Evolutionary conservation across 2,797 vertebrate species (phyloP).

Genomic region (Decapterus maruadsi): DNA sequence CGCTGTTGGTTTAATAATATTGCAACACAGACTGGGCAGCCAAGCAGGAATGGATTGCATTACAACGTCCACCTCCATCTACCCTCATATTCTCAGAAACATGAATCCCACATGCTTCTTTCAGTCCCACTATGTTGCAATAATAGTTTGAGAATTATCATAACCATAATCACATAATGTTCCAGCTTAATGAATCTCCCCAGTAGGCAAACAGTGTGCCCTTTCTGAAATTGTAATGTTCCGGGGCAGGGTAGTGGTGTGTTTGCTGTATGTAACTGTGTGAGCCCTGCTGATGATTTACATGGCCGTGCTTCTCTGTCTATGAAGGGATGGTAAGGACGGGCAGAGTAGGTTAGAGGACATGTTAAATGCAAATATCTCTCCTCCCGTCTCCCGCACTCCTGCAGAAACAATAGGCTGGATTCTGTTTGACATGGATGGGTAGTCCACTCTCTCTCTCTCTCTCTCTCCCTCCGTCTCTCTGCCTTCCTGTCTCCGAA

Average conservation of each 20-base stretch:
- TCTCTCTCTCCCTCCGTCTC: conserved; percentile 28
- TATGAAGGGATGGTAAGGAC: conserved; percentile 40
- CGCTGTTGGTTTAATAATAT: conserved; percentile 61
- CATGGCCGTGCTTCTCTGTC: conserved; percentile 20
- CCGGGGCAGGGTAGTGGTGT: conserved; percentile 1
- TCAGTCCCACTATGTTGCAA: conserved; percentile 39
- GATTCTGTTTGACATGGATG: conserved; percentile 77
- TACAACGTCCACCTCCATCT: conserved; percentile 30
- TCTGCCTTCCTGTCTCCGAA: conserved; percentile 52
- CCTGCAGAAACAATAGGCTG: conserved; percentile 61
- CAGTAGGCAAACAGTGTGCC: conserved; percentile 31
- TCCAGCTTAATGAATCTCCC: conserved; percentile 48
- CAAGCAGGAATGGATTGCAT: conserved; percentile 21
- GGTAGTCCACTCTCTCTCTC: conserved; percentile 32
- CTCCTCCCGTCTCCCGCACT: conserved; percentile 26
- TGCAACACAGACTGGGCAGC: conserved; percentile 40
- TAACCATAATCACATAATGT: conserved; percentile 38
- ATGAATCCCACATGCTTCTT: conserved; percentile 7
- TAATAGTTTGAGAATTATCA: conserved; percentile 40
- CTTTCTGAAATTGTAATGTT: conserved; percentile 25
- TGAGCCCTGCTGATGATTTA: conserved; percentile 19
- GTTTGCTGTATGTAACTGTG: conserved; percentile 19
- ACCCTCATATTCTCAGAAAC: conserved; percentile 20
- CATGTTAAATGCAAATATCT: conserved; percentile 75
- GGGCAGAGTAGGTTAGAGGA: conserved; percentile 58